These are phyloP conservation scores for Pollenia griseotomentosa DNA, from an alignment of 2,888 invertebrate species.

Conservation along the genomic window DNA sequence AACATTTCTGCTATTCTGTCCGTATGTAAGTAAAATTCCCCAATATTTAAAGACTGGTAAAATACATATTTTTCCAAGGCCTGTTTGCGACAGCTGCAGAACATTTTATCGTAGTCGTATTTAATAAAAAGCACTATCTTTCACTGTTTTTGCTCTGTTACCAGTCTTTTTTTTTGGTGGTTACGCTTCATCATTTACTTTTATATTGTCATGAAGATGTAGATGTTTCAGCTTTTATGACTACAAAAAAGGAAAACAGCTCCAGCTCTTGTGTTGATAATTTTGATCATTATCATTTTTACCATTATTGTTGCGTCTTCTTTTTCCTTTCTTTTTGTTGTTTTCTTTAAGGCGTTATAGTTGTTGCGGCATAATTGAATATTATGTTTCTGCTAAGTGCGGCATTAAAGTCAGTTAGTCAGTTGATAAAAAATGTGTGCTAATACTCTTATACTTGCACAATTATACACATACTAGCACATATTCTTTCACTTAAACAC, in stretches of 20 bases:
- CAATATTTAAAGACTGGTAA: too few species aligned
- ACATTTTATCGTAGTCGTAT: too few species aligned
- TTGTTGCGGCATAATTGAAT: slow-evolving; percentile 62
- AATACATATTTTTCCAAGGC: too few species aligned
- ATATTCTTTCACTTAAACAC: not conserved
- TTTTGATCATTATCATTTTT: slow-evolving; percentile 48
- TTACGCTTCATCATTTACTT: slow-evolving; percentile 11
- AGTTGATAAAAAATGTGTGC: slow-evolving; percentile 54
- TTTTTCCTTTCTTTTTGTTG: not conserved
- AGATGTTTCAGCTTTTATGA: not conserved
- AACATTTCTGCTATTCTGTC: too few species aligned
- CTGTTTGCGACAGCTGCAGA: too few species aligned
- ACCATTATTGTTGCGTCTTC: slow-evolving; percentile 23
- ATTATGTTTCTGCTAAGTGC: slow-evolving; percentile 67
- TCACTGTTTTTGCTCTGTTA: too few species aligned
- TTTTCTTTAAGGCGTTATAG: slow-evolving; percentile 13
- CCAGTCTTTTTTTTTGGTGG: not conserved
- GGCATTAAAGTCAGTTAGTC: slow-evolving; percentile 63
- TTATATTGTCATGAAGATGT: not conserved
- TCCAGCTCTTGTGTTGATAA: slow-evolving; percentile 5
- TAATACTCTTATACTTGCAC: not conserved
- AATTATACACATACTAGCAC: not conserved
- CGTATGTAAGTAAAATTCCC: too few species aligned
- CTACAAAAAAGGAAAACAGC: not conserved
- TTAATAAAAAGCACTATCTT: too few species aligned